A percentile compares a stretch with the other conserved stretches of the same genome.
Evolutionary conservation across 2,888 invertebrate genomes (phyloP).

Genomic region (Scaptomyza caliginosa): DNA sequence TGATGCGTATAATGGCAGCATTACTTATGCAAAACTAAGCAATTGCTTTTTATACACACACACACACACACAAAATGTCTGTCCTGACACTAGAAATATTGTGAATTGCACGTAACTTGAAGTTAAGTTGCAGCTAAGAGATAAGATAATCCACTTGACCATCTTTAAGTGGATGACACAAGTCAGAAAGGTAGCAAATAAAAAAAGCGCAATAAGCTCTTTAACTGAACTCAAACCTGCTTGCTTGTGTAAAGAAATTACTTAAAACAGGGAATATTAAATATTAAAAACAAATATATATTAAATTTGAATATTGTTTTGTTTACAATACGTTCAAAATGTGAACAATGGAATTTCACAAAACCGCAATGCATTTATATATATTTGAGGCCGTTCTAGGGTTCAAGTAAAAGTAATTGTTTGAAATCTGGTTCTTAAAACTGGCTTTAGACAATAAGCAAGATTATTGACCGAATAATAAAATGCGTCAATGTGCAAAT

Average conservation of each 20-base stretch:
- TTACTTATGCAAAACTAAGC: conserved; percentile 56
- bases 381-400: neutral
- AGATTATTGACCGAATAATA: conserved; percentile 16
- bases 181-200: neutral
- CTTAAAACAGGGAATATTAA: too few species aligned
- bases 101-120: conserved; percentile 1
- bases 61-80: conserved; percentile 10
- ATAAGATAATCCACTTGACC: neutral
- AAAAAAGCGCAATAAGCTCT: neutral
- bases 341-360: neutral
- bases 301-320: neutral
- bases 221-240: neutral
- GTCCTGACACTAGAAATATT: conserved; percentile 25
- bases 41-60: conserved; percentile 24
- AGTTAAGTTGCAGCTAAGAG: neutral
- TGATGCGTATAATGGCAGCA: conserved; percentile 44
- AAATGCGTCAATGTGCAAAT: neutral
- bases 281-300: conserved; percentile 12
- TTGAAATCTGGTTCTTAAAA: conserved; percentile 24
- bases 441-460: conserved; percentile 6
- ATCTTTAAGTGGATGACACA: neutral
- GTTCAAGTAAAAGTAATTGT: conserved; percentile 2
- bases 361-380: neutral
- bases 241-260: too few species aligned
- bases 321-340: neutral